phyloP scores from a whole-genome alignment of 2,113 vertebrate species.

The Beaufortia kweichowensis region DNA sequence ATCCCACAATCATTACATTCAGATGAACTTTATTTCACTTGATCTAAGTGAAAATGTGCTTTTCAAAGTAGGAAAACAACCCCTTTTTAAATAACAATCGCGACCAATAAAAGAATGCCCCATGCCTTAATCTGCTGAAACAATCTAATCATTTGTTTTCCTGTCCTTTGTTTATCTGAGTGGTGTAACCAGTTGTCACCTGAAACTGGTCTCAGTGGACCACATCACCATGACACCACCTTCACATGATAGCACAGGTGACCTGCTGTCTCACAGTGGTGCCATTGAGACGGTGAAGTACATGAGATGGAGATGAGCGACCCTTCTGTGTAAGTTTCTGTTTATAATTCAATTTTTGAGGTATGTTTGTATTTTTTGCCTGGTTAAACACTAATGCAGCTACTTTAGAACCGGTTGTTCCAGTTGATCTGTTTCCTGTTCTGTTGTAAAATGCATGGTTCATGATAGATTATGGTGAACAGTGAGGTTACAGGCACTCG shows the following conservation, averaged over 20 bases:
- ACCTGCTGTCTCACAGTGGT: conserved; percentile 13
- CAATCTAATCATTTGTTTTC: background rate
- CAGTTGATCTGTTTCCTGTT: background rate
- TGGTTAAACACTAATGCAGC: background rate
- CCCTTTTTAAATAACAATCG: background rate
- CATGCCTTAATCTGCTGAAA: background rate
- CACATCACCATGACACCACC: conserved; percentile 48
- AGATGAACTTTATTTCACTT: background rate
- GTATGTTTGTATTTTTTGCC: background rate
- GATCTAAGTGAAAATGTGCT: background rate
- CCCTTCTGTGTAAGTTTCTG: conserved; percentile 8
- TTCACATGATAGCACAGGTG: conserved; percentile 23
- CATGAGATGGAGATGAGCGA: background rate
- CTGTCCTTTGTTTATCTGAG: conserved; percentile 37
- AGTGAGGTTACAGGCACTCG: background rate
- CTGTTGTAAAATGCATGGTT: background rate
- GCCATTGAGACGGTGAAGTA: conserved; percentile 22
- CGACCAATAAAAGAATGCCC: background rate
- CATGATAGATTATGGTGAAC: conserved; percentile 4
- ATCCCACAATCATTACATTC: background rate
- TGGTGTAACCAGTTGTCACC: conserved; percentile 48
- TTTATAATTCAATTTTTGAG: background rate
- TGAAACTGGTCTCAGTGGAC: conserved; percentile 44
- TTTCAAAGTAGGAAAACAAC: background rate
- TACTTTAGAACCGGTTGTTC: conserved; percentile 1